These are phyloP conservation scores for Argya squamiceps DNA, from an alignment of 2,797 vertebrate genomes.

Conservation along the genomic window DNA sequence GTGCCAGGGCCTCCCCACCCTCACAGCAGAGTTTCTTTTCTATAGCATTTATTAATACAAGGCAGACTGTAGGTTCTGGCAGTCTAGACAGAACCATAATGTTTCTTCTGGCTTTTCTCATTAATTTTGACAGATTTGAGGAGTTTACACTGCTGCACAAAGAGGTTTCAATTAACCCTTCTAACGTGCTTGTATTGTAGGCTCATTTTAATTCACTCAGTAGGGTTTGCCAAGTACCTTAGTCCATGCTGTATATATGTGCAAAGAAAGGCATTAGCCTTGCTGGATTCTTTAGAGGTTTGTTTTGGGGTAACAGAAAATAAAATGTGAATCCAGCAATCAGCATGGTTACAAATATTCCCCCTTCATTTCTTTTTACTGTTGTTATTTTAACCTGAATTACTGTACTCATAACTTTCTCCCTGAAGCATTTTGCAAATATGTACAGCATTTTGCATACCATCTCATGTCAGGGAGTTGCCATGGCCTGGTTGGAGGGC, in stretches of 20 bases:
- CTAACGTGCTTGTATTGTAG: background rate
- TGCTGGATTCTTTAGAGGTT: background rate
- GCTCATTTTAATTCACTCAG: background rate
- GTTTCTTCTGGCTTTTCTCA: slow-evolving; percentile 59
- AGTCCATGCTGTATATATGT: background rate
- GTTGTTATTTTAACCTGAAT: slow-evolving; percentile 3
- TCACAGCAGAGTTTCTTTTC: background rate
- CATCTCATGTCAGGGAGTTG: background rate
- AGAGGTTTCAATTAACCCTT: slow-evolving; percentile 41
- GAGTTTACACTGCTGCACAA: slow-evolving; percentile 47
- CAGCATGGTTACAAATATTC: background rate
- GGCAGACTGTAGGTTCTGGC: slow-evolving; percentile 9
- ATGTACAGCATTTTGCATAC: background rate
- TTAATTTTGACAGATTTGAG: slow-evolving; percentile 68
- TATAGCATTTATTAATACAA: background rate
- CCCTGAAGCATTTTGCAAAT: background rate
- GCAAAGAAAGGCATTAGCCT: background rate
- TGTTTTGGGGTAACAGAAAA: background rate
- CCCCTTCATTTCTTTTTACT: background rate
- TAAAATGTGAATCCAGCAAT: background rate
- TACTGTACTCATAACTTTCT: background rate
- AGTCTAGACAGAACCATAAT: slow-evolving; percentile 16
- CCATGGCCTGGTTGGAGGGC: background rate
- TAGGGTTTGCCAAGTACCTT: background rate
- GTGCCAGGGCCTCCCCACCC: background rate